A percentile compares a stretch with the other conserved stretches of the same genome.
phyloP scores from a whole-genome alignment of 2,113 vertebrate species.

The Plecturocebus donacophilus region DNA sequence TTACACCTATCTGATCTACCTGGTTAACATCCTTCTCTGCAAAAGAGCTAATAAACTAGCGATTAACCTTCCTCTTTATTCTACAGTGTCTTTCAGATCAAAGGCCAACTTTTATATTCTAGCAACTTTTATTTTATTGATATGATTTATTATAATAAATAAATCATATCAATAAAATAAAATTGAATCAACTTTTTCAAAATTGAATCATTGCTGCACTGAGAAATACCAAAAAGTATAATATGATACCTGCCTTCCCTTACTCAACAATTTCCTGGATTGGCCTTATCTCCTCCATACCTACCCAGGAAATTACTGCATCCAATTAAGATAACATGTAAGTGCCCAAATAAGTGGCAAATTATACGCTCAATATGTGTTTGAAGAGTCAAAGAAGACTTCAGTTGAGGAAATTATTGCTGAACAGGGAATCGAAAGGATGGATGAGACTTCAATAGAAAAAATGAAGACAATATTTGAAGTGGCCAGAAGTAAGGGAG shows the following conservation, averaged over 20 bases:
- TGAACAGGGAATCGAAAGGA: constrained; percentile 2
- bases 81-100: constrained; percentile 2
- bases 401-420: neutral
- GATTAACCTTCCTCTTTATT: constrained; percentile 13
- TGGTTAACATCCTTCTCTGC: constrained; percentile 17
- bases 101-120: constrained; percentile 21
- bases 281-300: too few relatives aligned
- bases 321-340: neutral
- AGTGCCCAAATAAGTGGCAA: constrained; percentile 13
- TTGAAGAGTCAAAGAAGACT: neutral
- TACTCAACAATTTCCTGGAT: too few relatives aligned
- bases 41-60: neutral
- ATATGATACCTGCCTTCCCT: neutral
- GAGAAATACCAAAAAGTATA: constrained; percentile 23
- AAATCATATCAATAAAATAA: too few relatives aligned
- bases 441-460: neutral
- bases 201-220: constrained; percentile 21
- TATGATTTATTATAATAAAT: neutral
- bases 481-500: neutral
- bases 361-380: neutral
- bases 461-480: neutral
- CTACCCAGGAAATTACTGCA: neutral
- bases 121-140: neutral
- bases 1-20: neutral
- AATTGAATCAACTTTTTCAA: neutral